These are phyloP conservation scores for Vombatus ursinus DNA, from an alignment of 2,113 vertebrate species.

Conservation along the genomic window DNA sequence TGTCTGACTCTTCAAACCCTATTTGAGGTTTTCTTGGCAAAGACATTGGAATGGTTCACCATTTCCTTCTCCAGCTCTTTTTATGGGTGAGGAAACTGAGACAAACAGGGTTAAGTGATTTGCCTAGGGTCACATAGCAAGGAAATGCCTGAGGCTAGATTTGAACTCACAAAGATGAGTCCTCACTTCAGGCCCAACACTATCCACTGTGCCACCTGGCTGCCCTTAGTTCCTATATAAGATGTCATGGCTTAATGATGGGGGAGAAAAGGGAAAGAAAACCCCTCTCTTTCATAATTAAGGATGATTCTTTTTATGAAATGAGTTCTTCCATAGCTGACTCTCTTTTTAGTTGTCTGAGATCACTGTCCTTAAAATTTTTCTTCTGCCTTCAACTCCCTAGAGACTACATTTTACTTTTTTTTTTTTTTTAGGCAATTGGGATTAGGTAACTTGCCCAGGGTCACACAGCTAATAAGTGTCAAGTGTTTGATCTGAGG, in stretches of 20 bases:
- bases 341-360: background rate
- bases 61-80: background rate
- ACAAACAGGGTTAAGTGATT: background rate
- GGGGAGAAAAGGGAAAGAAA: background rate
- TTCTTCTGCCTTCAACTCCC: background rate
- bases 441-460: too few relatives aligned
- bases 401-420: background rate
- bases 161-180: background rate
- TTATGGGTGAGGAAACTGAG: background rate
- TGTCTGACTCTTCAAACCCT: background rate
- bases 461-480: too few relatives aligned
- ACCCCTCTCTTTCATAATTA: background rate
- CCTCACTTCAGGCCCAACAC: background rate
- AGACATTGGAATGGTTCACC: background rate
- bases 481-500: too few relatives aligned
- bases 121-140: background rate
- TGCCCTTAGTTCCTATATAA: background rate
- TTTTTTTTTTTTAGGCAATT: background rate
- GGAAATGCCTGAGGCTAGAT: too few relatives aligned
- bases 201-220: background rate
- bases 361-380: background rate
- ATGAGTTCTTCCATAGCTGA: background rate
- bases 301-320: background rate
- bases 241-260: background rate
- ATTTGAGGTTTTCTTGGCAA: background rate